Evolutionary conservation across 2,797 vertebrate genomes (phyloP), one percentile per base, ranked within the genome.

Genomic region (Myiotriccus ornatus): DNA sequence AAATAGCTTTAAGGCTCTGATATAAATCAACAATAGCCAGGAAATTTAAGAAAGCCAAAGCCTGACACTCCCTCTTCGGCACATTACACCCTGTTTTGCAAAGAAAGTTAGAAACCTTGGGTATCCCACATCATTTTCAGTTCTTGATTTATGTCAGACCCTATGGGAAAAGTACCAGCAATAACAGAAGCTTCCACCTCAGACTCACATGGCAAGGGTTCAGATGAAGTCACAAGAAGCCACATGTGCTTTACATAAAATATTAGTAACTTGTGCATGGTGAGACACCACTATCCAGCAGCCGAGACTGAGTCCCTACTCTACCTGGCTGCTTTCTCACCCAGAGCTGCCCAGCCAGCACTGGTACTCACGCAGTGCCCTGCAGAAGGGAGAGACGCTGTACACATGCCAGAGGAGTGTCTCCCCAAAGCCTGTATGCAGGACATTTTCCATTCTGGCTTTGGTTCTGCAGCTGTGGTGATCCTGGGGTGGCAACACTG

Each of bases 1-100:
- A 86, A 93, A 95, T 77, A 92, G 43, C 84, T 94, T 97, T 87
- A 68, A 59, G 55, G n/a, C 35, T 87, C 55, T 96, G 94, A 94
- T 95, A 96, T 89, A 95, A 87, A 91, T 69, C 90, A 96, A 95
- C 69, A 78, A 78, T 91, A 92, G 77, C 47, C 83, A 91, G 84
- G 93, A 97, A 97, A 97, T 93, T 79, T 50, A 94, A 92, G 85
- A 68, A 87, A 94, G 76, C 32, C 59, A 87, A 96, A 94, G 34
- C 49, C 35, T 44, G 73, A 47, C 89, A 69, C 64, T 95, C 69
- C 74, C 87, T 63, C n/a, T 90, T 86, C 14, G 30, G 83, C 49
- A 84, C 41, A 95, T 70, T 94, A 93, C 44, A 46, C 77, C 37
- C 80, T 88, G 52, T 32, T 90, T 91, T 63, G 73, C 23, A 44